Evolutionary conservation across 2,113 vertebrate genomes (phyloP).

Genomic region (Tachysurus fulvidraco): DNA sequence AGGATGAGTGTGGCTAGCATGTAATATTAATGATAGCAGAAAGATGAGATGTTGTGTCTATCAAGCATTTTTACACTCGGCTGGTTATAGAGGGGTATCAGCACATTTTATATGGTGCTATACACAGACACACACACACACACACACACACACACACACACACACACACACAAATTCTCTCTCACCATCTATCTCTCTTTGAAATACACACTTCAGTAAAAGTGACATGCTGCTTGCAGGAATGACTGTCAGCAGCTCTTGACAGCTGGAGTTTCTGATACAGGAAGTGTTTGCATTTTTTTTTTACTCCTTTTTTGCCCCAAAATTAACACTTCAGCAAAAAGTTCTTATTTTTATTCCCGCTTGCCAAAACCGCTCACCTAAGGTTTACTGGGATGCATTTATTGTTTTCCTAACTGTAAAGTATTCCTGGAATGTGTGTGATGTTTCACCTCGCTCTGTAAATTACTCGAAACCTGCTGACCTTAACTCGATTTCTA

Average conservation of each 20-base stretch:
- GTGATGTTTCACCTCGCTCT: not conserved
- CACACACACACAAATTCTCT: constrained; percentile 18
- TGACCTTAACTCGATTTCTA: not conserved
- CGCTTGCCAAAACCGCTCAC: not conserved
- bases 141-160: constrained; percentile 40
- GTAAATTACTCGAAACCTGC: not conserved
- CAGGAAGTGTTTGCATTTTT: constrained; percentile 41
- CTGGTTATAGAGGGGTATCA: constrained; percentile 64
- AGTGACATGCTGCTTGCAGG: constrained; percentile 45
- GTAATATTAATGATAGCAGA: constrained; percentile 69
- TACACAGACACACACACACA: constrained; percentile 51
- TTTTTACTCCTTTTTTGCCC: not conserved
- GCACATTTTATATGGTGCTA: constrained; percentile 68
- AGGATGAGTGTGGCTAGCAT: constrained; percentile 64
- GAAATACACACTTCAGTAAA: constrained; percentile 13
- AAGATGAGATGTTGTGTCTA: constrained; percentile 51
- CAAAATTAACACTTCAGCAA: constrained; percentile 39
- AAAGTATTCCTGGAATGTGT: constrained; percentile 1
- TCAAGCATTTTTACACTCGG: constrained; percentile 59
- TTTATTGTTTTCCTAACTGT: constrained; percentile 26
- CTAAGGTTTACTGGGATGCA: constrained; percentile 11
- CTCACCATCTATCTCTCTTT: not conserved
- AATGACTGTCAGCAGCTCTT: constrained; percentile 47
- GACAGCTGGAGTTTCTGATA: constrained; percentile 44
- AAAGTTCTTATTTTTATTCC: not conserved